Evolutionary conservation across 2,888 invertebrate species (phyloP), one percentile per base, ranked within the genome.

Genomic region (Salticus scenicus): DNA sequence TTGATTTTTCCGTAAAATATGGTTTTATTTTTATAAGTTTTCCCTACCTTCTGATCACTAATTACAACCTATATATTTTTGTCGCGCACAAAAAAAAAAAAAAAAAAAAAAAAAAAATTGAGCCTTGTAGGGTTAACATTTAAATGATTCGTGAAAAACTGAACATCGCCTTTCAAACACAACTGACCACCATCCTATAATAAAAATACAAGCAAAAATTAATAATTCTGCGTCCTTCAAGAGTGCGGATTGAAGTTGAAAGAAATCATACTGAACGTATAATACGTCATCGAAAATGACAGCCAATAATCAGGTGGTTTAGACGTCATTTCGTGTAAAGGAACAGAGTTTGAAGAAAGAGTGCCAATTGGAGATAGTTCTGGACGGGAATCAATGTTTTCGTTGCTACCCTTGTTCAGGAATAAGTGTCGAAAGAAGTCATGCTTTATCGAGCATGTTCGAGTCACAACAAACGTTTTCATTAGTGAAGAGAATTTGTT

Each of bases 201-300:
- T n/a, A n/a, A n/a, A n/a, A 47, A 17, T n/a, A 17, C 47, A 47
- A 17, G 2, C 2, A 10, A 30, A 5, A 67, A 73, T 80, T 73
- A 80, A 73, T 80, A 73, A 66, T 7, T 20, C 7, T 8, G 33
- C 66, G 2, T 12, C n/a, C 17, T 51, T 31, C 28, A 66, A 72
- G 66, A 80, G 73, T 66, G 37, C 42, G 66, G 73, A 42, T 28
- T 30, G 63, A 66, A 51, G 73, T 72, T 66, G 66, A n/a, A n/a
- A n/a, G 79, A 80, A 80, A 80, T 73, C 66, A 28, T 47, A 72
- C 66, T 64, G 47, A 42, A 63, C 47, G 51, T 42, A 51, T 27
- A 28, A 66, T 80, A 80, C 79, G 79, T 80, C 79, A 80, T 14
- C 27, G 51, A 33, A 47, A 5, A 47, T 42, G 14, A 51, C 51